A percentile compares a stretch with the other conserved stretches of the same genome.
Evolutionary conservation across 2,888 invertebrate species (phyloP).

Genomic region (Platycheirus albimanus): DNA sequence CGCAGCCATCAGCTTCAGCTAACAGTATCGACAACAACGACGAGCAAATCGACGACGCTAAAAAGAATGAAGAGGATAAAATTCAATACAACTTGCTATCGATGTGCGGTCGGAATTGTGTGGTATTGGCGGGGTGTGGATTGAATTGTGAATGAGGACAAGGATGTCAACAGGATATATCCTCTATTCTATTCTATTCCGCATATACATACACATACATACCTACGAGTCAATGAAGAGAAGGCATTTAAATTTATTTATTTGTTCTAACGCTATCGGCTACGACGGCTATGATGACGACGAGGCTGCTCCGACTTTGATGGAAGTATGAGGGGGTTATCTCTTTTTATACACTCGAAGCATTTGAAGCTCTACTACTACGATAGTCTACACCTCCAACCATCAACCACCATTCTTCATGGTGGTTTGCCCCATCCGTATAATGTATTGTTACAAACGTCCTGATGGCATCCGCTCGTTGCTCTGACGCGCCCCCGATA

Average conservation of each 20-base stretch:
- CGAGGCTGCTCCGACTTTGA: background rate
- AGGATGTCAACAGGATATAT: constrained; percentile 51
- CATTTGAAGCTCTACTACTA: background rate
- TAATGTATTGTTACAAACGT: constrained; percentile 6
- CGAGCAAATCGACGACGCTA: background rate
- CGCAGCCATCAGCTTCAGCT: constrained; percentile 33
- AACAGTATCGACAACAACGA: background rate
- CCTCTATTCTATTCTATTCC: constrained; percentile 6
- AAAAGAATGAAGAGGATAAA: constrained; percentile 28
- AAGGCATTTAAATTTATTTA: constrained; percentile 65
- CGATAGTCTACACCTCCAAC: background rate
- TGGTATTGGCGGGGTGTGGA: constrained; percentile 20
- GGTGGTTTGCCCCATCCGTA: constrained; percentile 18
- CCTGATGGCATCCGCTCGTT: constrained; percentile 37
- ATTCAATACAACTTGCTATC: constrained; percentile 62
- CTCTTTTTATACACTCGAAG: background rate
- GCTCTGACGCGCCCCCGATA: constrained; percentile 42
- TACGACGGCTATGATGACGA: background rate
- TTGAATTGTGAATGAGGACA: constrained; percentile 61
- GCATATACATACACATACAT: background rate
- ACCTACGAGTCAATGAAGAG: background rate
- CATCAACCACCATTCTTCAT: background rate
- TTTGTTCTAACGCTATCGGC: constrained; percentile 60
- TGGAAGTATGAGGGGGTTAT: constrained; percentile 7
- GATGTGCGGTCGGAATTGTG: constrained; percentile 40